phyloP scores from a whole-genome alignment of 2,888 invertebrate genomes.

The Lycaena phlaeas region DNA sequence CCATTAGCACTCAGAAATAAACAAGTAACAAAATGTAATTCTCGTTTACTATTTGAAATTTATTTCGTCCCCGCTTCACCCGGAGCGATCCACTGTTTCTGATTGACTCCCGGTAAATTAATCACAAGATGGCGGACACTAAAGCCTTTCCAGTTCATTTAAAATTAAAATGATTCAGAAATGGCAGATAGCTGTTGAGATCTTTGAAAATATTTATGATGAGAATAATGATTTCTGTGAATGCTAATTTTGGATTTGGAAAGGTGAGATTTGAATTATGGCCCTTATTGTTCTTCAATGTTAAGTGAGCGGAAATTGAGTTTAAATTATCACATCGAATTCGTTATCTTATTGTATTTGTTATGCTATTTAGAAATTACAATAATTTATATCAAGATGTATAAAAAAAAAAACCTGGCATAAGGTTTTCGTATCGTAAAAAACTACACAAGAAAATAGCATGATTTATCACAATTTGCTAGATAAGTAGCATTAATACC shows the following conservation, averaged over 20 bases:
- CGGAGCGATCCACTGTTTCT: neutral
- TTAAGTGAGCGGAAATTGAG: too few species aligned
- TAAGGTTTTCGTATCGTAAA: too few species aligned
- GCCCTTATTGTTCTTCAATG: neutral
- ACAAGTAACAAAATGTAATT: constrained; percentile 4
- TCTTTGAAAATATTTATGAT: constrained; percentile 1
- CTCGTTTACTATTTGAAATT: neutral
- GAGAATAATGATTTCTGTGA: neutral
- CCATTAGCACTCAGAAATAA: constrained; percentile 2
- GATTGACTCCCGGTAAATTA: neutral
- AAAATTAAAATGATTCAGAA: neutral
- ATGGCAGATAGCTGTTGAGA: neutral
- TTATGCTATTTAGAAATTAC: too few species aligned
- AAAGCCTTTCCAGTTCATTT: neutral
- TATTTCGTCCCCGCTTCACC: neutral
- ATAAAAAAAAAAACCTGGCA: too few species aligned
- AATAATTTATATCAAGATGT: too few species aligned
- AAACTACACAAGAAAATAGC: too few species aligned
- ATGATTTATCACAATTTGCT: too few species aligned
- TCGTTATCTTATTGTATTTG: too few species aligned
- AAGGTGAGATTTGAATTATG: too few species aligned
- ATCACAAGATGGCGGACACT: constrained; percentile 3
- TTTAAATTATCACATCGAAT: too few species aligned
- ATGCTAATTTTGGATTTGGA: constrained; percentile 1
- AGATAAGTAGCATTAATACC: too few species aligned